phyloP scores from a whole-genome alignment of 1,140 invertebrate genomes.

The Macrocentrus cingulum region DNA sequence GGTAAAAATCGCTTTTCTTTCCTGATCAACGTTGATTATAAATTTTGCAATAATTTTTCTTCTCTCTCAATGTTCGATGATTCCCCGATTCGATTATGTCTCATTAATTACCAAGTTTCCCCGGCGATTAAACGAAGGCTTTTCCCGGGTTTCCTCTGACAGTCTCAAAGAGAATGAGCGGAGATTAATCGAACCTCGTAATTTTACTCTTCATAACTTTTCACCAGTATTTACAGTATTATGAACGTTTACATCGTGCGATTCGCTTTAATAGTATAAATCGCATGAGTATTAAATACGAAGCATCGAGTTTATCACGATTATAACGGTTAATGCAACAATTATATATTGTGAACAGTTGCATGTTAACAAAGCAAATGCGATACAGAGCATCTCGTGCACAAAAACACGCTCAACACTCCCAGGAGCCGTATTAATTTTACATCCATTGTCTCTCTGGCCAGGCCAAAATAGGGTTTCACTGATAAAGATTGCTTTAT shows the following conservation, averaged over 20 bases:
- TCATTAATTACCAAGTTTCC: constrained; percentile 5
- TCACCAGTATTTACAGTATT: neutral
- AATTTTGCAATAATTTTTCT: constrained; percentile 2
- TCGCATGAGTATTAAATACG: neutral
- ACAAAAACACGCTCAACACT: constrained; percentile 27
- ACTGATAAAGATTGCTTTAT: neutral
- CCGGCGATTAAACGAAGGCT: neutral
- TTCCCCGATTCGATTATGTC: neutral
- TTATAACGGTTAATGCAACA: too few species aligned
- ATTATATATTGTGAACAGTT: too few species aligned
- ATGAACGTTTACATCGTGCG: too few species aligned
- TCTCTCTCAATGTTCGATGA: neutral
- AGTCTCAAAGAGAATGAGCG: neutral
- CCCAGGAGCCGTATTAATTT: constrained; percentile 40
- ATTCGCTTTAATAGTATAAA: neutral
- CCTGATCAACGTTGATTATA: constrained; percentile 15
- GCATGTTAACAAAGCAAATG: constrained; percentile 10
- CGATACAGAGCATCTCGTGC: neutral
- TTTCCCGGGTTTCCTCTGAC: neutral
- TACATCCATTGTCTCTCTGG: constrained; percentile 25
- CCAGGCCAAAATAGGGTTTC: neutral
- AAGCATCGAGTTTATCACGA: neutral
- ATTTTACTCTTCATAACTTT: neutral
- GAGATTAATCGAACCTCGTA: neutral
- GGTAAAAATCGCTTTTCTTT: neutral